Percentiles rank a stretch among this genome's conserved stretches.
Evolutionary conservation across 2,113 vertebrate species (phyloP).

Genomic region (Strigops habroptila): DNA sequence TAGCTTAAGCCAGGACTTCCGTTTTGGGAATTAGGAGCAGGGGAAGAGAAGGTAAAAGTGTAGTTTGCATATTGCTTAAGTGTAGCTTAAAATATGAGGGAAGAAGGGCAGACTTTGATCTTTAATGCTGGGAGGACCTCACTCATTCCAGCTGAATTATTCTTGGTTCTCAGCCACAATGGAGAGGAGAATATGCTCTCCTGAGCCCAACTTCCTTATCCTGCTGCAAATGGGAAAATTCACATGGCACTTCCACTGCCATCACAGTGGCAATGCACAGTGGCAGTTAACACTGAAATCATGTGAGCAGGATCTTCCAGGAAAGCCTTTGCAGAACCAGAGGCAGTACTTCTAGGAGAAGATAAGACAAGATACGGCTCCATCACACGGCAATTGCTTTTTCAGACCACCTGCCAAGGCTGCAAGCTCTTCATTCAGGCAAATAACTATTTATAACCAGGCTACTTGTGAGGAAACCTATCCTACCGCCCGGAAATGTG

Average conservation of each 20-base stretch:
- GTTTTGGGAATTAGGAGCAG: background rate
- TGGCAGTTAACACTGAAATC: background rate
- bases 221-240: background rate
- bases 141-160: background rate
- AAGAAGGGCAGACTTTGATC: constrained; percentile 31
- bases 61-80: constrained; percentile 23
- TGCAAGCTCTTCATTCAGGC: background rate
- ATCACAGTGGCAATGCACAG: background rate
- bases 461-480: background rate
- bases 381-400: background rate
- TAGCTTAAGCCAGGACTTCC: background rate
- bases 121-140: background rate
- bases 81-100: background rate
- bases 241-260: background rate
- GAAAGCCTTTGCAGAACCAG: background rate
- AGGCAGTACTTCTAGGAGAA: background rate
- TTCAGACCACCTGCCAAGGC: constrained; percentile 6
- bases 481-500: background rate
- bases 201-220: background rate
- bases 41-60: background rate
- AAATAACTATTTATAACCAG: background rate
- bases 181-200: background rate
- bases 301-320: background rate
- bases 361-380: background rate
- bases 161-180: background rate